Percentiles rank a stretch among this genome's conserved stretches.
phyloP scores from a whole-genome alignment of 2,888 invertebrate genomes.

The Acronicta alni region DNA sequence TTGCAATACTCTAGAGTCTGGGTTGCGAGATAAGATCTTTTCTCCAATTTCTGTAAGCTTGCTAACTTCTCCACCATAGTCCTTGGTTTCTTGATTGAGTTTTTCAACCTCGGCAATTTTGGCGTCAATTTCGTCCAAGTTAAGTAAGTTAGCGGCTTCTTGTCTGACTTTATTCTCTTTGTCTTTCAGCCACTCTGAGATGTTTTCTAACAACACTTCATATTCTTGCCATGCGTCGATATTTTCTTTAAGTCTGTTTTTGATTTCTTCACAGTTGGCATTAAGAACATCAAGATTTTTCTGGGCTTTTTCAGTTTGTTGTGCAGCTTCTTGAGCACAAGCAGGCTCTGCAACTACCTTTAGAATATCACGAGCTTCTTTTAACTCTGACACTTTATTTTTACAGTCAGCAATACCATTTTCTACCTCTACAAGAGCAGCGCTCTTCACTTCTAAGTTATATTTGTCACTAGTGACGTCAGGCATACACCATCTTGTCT shows the following conservation, averaged over 20 bases:
- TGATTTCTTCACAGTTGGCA: slow-evolving; percentile 91
- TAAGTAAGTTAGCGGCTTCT: slow-evolving; percentile 93
- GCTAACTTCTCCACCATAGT: slow-evolving; percentile 91
- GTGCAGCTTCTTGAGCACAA: slow-evolving; percentile 90
- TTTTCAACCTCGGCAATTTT: slow-evolving; percentile 92
- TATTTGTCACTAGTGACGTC: slow-evolving; percentile 97
- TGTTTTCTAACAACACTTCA: slow-evolving; percentile 92
- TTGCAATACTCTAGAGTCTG: slow-evolving; percentile 95
- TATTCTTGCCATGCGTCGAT: slow-evolving; percentile 94
- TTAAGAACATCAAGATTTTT: slow-evolving; percentile 92
- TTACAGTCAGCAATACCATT: slow-evolving; percentile 92
- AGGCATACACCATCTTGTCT: slow-evolving; percentile 97
- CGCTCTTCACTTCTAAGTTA: slow-evolving; percentile 96
- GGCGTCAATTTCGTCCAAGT: slow-evolving; percentile 91
- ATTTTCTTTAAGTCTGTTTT: slow-evolving; percentile 91
- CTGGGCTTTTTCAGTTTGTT: slow-evolving; percentile 92
- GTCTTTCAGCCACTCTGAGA: slow-evolving; percentile 94
- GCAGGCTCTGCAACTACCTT: slow-evolving; percentile 93
- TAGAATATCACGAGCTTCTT: slow-evolving; percentile 92
- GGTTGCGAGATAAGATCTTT: slow-evolving; percentile 92
- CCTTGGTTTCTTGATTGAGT: slow-evolving; percentile 90
- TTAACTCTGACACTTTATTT: slow-evolving; percentile 91
- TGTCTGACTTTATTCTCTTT: slow-evolving; percentile 93
- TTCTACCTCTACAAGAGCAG: slow-evolving; percentile 93
- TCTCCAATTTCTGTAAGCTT: slow-evolving; percentile 92